These are phyloP conservation scores for Falco columbarius DNA, from an alignment of 2,797 vertebrate species.

Conservation along the genomic window DNA sequence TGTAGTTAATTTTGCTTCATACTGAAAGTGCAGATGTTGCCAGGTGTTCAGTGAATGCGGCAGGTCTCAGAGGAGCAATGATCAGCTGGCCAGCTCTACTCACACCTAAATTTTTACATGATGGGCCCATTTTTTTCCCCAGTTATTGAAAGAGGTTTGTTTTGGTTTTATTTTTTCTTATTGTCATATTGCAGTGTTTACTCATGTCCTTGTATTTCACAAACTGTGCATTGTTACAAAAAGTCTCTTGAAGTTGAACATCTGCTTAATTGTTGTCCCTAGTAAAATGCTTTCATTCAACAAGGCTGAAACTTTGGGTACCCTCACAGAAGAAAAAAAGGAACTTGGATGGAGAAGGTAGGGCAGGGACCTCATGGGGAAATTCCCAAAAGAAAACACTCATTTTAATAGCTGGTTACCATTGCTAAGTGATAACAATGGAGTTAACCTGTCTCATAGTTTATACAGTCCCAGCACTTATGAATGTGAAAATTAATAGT, in stretches of 20 bases:
- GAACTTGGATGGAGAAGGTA: not conserved
- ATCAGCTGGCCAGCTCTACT: not conserved
- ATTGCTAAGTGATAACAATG: slow-evolving; percentile 1
- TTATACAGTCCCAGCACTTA: not conserved
- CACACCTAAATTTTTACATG: not conserved
- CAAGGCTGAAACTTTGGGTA: not conserved
- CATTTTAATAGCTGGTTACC: not conserved
- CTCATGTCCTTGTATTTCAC: not conserved
- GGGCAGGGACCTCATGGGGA: not conserved
- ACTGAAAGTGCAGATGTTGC: not conserved
- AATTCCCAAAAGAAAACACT: not conserved
- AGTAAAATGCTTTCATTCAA: not conserved
- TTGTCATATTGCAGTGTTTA: not conserved
- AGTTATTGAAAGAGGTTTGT: not conserved
- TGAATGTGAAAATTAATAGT: not conserved
- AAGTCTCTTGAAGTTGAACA: not conserved
- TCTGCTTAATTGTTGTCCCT: not conserved
- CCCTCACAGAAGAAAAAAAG: not conserved
- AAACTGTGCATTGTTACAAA: not conserved
- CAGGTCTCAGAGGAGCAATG: slow-evolving; percentile 21
- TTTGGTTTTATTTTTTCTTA: not conserved
- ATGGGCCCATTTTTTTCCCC: not conserved
- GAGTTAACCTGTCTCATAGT: not conserved
- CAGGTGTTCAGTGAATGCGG: not conserved
- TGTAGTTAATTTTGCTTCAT: not conserved